Evolutionary conservation across 35 echinoderm and acorn worm genomes (phyloP).

Genomic region (Hemicentrotus pulcherrimus): DNA sequence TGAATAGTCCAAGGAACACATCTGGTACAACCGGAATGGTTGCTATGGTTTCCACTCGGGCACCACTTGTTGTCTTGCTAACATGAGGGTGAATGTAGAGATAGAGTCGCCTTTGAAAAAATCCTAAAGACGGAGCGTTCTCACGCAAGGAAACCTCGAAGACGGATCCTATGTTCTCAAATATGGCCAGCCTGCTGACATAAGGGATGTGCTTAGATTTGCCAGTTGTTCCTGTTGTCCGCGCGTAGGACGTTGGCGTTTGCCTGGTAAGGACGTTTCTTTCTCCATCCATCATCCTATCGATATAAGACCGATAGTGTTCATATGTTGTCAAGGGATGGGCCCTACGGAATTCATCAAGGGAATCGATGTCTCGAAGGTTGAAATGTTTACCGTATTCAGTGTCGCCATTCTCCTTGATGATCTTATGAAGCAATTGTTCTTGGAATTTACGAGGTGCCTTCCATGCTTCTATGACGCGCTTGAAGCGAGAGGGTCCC

Average conservation of each 20-base stretch:
- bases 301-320: conserved; percentile 56
- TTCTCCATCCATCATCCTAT: conserved; percentile 61
- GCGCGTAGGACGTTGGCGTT: conserved; percentile 10
- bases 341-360: conserved; percentile 55
- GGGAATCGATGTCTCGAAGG: conserved; percentile 48
- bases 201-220: conserved; percentile 48
- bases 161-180: neutral
- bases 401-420: conserved; percentile 62
- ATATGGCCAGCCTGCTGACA: neutral
- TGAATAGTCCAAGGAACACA: conserved; percentile 38
- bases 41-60: conserved; percentile 34
- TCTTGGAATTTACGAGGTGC: conserved; percentile 56
- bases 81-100: conserved; percentile 49
- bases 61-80: conserved; percentile 38
- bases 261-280: conserved; percentile 56
- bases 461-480: neutral
- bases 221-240: conserved; percentile 72
- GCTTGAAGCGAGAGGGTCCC: neutral
- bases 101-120: conserved; percentile 52
- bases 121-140: conserved; percentile 21
- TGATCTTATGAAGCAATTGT: conserved; percentile 43
- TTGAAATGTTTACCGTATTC: conserved; percentile 63
- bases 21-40: conserved; percentile 27
- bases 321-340: conserved; percentile 72
- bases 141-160: conserved; percentile 11